phyloP scores from a whole-genome alignment of 2,113 vertebrate species.

The Indri indri region DNA sequence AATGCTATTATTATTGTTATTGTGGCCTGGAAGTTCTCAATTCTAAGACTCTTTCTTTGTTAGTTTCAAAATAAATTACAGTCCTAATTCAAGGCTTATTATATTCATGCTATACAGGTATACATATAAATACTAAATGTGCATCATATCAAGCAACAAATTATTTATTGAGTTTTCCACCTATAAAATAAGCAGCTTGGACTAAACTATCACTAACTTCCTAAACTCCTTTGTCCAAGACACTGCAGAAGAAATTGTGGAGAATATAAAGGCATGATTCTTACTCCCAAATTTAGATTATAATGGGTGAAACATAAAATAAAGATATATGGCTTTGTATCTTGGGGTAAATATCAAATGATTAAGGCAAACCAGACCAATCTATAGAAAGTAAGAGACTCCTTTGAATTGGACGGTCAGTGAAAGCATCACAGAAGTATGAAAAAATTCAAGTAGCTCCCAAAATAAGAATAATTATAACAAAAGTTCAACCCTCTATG shows the following conservation, averaged over 20 bases:
- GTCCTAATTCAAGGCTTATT: background rate
- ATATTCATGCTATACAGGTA: conserved; percentile 1
- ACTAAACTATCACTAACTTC: background rate
- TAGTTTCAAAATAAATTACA: conserved; percentile 48
- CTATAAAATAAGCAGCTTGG: conserved; percentile 3
- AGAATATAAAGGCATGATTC: background rate
- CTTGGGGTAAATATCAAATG: conserved; percentile 13
- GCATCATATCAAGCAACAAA: conserved; percentile 41
- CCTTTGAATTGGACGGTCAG: conserved; percentile 11
- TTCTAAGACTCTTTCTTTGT: conserved; percentile 36
- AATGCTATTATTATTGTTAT: background rate
- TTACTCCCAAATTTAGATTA: conserved; percentile 19
- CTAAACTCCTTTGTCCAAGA: conserved; percentile 37
- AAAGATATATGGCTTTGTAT: conserved; percentile 20
- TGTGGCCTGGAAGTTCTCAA: background rate
- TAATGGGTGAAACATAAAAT: conserved; percentile 18
- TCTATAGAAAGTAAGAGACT: conserved; percentile 18
- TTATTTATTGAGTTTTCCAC: conserved; percentile 10
- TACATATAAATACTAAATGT: conserved; percentile 40
- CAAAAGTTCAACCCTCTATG: background rate
- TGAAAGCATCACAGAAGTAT: conserved; percentile 38
- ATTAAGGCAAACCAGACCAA: conserved; percentile 44
- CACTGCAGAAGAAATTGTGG: background rate
- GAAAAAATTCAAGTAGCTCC: background rate
- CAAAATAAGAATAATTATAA: conserved; percentile 31